Evolutionary conservation across 2,888 invertebrate species (phyloP).

Genomic region (Lithosia quadra): DNA sequence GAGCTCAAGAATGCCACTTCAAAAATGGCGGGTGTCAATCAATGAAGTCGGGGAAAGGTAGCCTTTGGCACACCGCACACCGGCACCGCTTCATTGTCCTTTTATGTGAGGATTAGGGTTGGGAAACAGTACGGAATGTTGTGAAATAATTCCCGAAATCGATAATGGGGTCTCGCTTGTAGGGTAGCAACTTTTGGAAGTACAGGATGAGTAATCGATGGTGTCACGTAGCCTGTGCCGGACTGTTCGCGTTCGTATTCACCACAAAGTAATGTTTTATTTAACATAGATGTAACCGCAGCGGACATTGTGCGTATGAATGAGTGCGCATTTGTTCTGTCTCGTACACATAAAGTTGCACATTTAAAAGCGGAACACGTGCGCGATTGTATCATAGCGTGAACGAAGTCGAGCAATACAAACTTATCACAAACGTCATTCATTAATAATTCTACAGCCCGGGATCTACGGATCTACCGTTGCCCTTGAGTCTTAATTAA

Average conservation of each 20-base stretch:
- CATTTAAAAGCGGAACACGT: not conserved
- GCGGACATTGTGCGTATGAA: not conserved
- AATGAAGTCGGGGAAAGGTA: slow-evolving; percentile 5
- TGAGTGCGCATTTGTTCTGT: slow-evolving; percentile 3
- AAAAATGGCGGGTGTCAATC: slow-evolving; percentile 25
- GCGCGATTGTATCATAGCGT: slow-evolving; percentile 5
- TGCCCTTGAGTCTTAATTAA: too few relatives aligned
- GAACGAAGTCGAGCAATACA: not conserved
- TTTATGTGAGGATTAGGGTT: not conserved
- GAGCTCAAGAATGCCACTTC: slow-evolving; percentile 41
- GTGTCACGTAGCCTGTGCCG: slow-evolving; percentile 8
- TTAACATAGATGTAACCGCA: slow-evolving; percentile 10
- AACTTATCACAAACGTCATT: not conserved
- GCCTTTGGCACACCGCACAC: not conserved
- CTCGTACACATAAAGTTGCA: not conserved
- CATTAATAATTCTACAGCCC: not conserved
- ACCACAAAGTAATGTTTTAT: slow-evolving; percentile 13
- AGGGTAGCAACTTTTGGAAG: not conserved
- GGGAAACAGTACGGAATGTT: slow-evolving; percentile 41
- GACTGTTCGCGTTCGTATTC: not conserved
- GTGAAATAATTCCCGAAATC: slow-evolving; percentile 43
- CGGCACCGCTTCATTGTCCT: not conserved
- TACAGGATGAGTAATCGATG: slow-evolving; percentile 7
- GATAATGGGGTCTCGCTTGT: slow-evolving; percentile 16
- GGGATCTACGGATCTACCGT: too few relatives aligned